Conservation (phyloP, 2,888 invertebrate genomes). For the Rhorus exstirpatorius region DNA sequence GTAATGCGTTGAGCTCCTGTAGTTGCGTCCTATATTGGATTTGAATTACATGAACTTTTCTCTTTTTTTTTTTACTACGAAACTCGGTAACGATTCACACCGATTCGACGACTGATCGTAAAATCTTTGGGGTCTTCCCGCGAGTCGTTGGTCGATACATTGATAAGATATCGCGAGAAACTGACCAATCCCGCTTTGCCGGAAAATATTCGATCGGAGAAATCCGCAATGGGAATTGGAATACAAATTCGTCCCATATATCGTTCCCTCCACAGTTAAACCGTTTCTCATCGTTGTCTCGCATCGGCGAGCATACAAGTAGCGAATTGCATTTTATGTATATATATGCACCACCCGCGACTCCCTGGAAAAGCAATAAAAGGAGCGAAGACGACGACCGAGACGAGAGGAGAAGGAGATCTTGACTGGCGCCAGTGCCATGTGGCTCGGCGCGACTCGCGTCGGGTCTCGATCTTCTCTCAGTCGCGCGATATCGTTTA, state of each 20-base stretch:
- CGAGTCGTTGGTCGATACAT: background rate
- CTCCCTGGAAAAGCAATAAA: conserved; percentile 72
- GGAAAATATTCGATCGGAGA: background rate
- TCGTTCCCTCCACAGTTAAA: background rate
- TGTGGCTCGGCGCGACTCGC: conserved; percentile 74
- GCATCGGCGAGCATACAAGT: conserved; percentile 3
- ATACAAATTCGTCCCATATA: background rate
- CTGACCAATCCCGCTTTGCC: background rate
- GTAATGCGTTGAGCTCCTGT: background rate
- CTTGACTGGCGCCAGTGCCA: conserved; percentile 80
- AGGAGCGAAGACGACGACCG: conserved; percentile 56
- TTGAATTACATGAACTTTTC: no score
- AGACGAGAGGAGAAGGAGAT: conserved; percentile 68
- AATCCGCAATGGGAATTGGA: background rate
- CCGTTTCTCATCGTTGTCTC: background rate
- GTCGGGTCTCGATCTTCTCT: conserved; percentile 46
- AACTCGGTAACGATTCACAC: background rate
- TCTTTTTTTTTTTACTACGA: background rate
- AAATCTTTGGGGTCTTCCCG: conserved; percentile 2
- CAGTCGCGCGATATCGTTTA: conserved; percentile 28
- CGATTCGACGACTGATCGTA: conserved; percentile 3
- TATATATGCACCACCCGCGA: conserved; percentile 45
- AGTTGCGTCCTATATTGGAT: background rate
- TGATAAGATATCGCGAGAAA: conserved; percentile 8
- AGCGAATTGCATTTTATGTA: background rate